Evolutionary conservation across 2,113 vertebrate genomes (phyloP).

Genomic region (Ptilonorhynchus violaceus): DNA sequence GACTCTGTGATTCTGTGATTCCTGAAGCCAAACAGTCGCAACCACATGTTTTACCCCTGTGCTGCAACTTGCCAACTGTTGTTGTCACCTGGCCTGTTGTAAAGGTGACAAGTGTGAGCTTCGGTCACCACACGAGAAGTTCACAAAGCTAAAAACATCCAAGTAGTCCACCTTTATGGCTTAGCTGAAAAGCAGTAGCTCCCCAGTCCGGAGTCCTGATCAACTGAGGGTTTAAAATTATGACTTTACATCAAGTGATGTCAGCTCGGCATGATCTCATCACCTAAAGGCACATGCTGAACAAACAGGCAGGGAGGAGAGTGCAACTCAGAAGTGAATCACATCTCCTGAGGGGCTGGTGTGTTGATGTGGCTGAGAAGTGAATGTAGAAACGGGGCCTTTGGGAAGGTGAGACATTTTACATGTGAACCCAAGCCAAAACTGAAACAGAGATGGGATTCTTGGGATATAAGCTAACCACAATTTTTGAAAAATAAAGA

Average conservation of each 20-base stretch:
- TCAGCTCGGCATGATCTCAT: neutral
- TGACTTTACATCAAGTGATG: neutral
- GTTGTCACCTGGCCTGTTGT: neutral
- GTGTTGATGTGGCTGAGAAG: neutral
- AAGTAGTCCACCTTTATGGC: neutral
- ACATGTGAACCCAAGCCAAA: neutral
- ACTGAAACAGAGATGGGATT: neutral
- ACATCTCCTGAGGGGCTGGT: neutral
- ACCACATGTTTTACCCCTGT: rapidly evolving
- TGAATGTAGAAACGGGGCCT: neutral
- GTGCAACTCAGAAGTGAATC: neutral
- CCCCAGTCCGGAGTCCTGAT: neutral
- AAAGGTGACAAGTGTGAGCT: neutral
- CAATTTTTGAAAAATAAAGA: neutral
- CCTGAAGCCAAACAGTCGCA: rapidly evolving
- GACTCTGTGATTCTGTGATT: neutral
- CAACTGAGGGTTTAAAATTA: neutral
- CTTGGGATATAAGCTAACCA: neutral
- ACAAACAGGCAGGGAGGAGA: neutral
- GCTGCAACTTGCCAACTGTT: neutral
- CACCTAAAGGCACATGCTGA: neutral
- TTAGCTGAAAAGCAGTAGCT: neutral
- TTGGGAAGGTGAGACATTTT: neutral
- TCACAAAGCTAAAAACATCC: neutral
- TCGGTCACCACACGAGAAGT: neutral